Percentiles rank a stretch among this genome's conserved stretches.
Evolutionary conservation across 2,888 invertebrate species (phyloP).

Genomic region (Caenorhabditis sp.): DNA sequence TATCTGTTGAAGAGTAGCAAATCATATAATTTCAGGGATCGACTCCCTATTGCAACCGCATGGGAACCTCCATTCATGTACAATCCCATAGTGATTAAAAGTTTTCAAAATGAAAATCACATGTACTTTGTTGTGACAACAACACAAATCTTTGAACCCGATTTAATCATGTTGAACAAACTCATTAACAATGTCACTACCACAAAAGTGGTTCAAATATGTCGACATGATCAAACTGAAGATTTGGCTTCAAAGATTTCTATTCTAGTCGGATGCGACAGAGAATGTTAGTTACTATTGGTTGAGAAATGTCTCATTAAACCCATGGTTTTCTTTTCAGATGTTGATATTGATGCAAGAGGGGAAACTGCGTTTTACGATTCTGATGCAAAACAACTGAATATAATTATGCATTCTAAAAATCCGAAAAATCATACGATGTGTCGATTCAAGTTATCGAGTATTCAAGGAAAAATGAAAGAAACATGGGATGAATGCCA

Average conservation of each 20-base stretch:
- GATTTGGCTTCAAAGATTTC: constrained; percentile 34
- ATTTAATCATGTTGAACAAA: constrained; percentile 9
- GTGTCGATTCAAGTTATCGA: constrained; percentile 36
- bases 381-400: constrained; percentile 8
- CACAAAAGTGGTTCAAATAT: constrained; percentile 30
- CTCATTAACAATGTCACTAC: constrained; percentile 10
- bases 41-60: constrained; percentile 9
- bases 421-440: constrained; percentile 14
- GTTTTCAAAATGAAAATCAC: constrained; percentile 35
- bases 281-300: constrained; percentile 15
- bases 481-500: constrained; percentile 43
- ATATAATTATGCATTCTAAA: constrained; percentile 12
- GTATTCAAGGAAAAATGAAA: constrained; percentile 28
- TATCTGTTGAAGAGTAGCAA: too few species aligned
- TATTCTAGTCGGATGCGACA: constrained; percentile 27
- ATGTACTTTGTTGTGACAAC: constrained; percentile 44
- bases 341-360: constrained; percentile 11
- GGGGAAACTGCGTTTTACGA: constrained; percentile 39
- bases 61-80: constrained; percentile 41
- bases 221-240: constrained; percentile 20
- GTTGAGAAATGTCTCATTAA: not conserved
- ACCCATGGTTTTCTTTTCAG: constrained; percentile 14
- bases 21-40: not conserved
- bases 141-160: constrained; percentile 44
- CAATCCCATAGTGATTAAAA: constrained; percentile 14